Conservation (phyloP, 2,888 invertebrate genomes). For the Philereme transversata region DNA sequence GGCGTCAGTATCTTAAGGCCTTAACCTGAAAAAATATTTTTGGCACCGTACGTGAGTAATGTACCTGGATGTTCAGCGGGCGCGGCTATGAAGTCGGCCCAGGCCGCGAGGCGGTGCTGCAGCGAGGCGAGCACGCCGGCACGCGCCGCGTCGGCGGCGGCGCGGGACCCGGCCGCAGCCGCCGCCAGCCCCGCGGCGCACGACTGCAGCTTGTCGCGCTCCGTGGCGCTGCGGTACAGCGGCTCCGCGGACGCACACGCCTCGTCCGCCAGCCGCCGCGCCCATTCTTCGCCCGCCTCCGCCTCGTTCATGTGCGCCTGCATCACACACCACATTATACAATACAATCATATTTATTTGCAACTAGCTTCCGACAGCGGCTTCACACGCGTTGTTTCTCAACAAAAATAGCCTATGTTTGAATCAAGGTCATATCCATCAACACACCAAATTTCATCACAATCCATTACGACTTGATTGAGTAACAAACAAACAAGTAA, state of each 20-base stretch:
- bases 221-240: conserved; percentile 77
- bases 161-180: conserved; percentile 65
- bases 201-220: conserved; percentile 62
- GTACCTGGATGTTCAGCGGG: conserved; percentile 49
- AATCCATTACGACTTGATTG: no score
- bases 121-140: conserved; percentile 59
- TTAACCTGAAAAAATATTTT: no score
- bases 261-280: conserved; percentile 92
- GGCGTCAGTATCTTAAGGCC: no score
- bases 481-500: no score
- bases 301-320: conserved; percentile 95
- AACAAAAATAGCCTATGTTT: no score
- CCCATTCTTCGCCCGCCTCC: conserved; percentile 95
- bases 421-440: no score
- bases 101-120: conserved; percentile 51
- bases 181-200: conserved; percentile 64
- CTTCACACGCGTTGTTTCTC: no score
- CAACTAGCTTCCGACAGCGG: no score
- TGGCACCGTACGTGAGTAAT: no score
- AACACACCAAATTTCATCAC: no score
- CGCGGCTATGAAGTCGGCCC: conserved; percentile 59
- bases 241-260: conserved; percentile 88
- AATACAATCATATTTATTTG: not conserved
- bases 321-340: not conserved
- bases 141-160: conserved; percentile 58